Evolutionary conservation across 1,140 invertebrate species (phyloP).

Genomic region (Achroia grisella): DNA sequence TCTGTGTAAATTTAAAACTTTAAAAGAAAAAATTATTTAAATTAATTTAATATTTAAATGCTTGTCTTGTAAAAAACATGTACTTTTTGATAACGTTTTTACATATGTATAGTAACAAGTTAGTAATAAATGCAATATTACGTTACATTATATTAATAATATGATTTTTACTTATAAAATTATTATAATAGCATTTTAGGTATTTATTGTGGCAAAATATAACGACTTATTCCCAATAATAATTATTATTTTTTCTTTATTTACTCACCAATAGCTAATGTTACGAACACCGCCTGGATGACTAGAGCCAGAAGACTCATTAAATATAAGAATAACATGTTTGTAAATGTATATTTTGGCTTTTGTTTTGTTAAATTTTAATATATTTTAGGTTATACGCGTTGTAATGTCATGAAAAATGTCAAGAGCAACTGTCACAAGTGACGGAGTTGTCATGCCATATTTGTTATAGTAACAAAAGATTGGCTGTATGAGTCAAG

Average conservation of each 20-base stretch:
- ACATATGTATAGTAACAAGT: no score
- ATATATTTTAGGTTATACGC: constrained; percentile 34
- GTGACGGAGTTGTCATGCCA: no score
- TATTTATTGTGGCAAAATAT: not conserved
- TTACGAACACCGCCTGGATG: constrained; percentile 39
- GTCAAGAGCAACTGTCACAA: no score
- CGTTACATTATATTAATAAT: not conserved
- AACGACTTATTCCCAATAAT: not conserved
- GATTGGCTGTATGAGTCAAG: no score
- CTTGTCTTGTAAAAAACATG: no score
- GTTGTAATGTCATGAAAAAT: constrained; percentile 16
- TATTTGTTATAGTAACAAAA: no score
- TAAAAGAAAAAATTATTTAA: no score
- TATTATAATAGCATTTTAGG: not conserved
- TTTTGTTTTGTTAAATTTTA: constrained; percentile 33
- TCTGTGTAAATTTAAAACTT: no score
- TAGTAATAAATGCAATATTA: no score
- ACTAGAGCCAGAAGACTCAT: constrained; percentile 42
- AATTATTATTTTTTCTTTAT: not conserved
- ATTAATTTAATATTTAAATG: no score
- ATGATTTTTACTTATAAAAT: not conserved
- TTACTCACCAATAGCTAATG: constrained; percentile 43
- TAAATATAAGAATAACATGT: constrained; percentile 48
- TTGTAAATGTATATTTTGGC: constrained; percentile 13
- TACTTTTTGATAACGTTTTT: no score